phyloP scores from a whole-genome alignment of 2,113 vertebrate genomes.

The Prunella fulvescens region DNA sequence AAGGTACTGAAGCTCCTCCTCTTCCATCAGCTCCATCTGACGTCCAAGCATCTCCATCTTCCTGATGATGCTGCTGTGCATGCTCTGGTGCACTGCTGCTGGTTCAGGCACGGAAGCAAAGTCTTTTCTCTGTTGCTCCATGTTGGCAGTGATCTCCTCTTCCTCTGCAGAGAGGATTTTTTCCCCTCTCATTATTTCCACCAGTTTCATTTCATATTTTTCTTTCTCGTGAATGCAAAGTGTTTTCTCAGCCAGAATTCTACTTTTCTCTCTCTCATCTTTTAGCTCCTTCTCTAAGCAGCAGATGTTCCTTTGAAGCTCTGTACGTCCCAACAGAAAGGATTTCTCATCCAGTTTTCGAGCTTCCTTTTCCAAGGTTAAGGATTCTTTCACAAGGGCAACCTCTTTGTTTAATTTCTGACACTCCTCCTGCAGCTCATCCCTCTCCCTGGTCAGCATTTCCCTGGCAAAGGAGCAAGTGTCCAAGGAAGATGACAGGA shows the following conservation, averaged over 20 bases:
- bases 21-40: conserved; percentile 48
- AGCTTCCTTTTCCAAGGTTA: conserved; percentile 66
- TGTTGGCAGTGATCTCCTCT: conserved; percentile 62
- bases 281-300: conserved; percentile 68
- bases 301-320: conserved; percentile 52
- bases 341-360: conserved; percentile 64
- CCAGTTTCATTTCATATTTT: conserved; percentile 63
- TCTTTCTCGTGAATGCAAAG: conserved; percentile 69
- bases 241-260: conserved; percentile 69
- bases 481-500: conserved; percentile 70
- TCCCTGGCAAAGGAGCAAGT: conserved; percentile 68
- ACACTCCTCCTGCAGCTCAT: conserved; percentile 68
- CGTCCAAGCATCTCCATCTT: conserved; percentile 69
- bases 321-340: conserved; percentile 38
- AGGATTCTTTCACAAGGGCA: conserved; percentile 51
- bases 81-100: conserved; percentile 68
- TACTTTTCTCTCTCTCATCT: conserved; percentile 32
- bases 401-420: conserved; percentile 67
- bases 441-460: conserved; percentile 66
- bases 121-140: conserved; percentile 68
- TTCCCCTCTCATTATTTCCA: conserved; percentile 67
- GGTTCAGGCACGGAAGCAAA: conserved; percentile 68
- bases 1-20: conserved; percentile 55
- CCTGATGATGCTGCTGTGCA: conserved; percentile 56
- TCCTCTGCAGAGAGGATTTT: conserved; percentile 58